Base-by-base conservation (phyloP, 2,113 vertebrate species). In the Peromyscus polionotus region DNA sequence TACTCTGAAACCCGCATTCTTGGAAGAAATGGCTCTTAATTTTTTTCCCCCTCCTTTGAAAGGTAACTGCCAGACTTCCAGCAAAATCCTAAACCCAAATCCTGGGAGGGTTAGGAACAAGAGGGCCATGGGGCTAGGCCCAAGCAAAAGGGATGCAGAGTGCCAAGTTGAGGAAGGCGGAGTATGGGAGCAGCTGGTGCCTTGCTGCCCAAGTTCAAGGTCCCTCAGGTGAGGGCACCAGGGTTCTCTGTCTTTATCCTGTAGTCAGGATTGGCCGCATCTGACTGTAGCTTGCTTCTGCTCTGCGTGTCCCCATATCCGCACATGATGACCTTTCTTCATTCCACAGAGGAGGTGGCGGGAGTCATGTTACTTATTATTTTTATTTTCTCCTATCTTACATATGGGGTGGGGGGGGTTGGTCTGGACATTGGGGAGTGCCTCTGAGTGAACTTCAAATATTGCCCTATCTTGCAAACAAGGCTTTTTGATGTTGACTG, bases 391-490 rank as follows among this genome's bases (percentile, higher is more conserved):
- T 99, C 99, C 98, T 99, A 99, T 99, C 99, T 99, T 99, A 99
- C 99, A 99, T 99, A 99, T 99, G 99, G 99, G 99, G 39, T 5
- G 39, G n/a, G 2, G 81, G n/a, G 81, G 99, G 99, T 99, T 99
- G 99, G 99, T 99, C 98, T 99, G 99, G 99, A 99, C 99, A 99
- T 99, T 97, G 97, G 99, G 99, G 99, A 99, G 99, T 99, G 99
- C 98, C 98, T 98, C 99, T 98, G 98, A 98, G 98, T 98, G 98
- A 99, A 99, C 99, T 99, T 99, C 99, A 99, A 99, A 99, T 99
- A 99, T 99, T 98, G 99, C 99, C 99, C 99, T 99, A 99, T 99
- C 99, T 99, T 99, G 99, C 99, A 99, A 99, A 99, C 99, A 99
- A 99, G 99, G 98, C 99, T 99, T 99, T 99, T 99, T 99, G 99